phyloP scores from a whole-genome alignment of 2,113 vertebrate species.

The Rhagologus leucostigma region DNA sequence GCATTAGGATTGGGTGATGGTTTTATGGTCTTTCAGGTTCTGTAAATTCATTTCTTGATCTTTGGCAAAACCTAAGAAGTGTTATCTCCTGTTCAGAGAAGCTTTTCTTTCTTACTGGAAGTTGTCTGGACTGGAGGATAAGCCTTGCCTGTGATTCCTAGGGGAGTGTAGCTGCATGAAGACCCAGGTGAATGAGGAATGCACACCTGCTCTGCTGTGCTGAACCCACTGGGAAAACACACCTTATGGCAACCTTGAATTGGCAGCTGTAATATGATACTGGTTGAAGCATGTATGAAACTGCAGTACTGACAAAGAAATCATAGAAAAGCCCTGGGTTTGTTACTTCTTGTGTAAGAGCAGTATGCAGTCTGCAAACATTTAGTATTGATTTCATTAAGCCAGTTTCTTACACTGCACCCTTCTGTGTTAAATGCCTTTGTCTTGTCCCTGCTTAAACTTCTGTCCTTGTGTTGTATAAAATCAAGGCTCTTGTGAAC shows the following conservation, averaged over 20 bases:
- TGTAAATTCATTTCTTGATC: background rate
- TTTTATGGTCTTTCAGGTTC: background rate
- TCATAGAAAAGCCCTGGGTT: rapidly evolving
- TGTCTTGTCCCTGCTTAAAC: background rate
- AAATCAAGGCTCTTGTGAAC: background rate
- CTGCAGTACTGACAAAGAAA: background rate
- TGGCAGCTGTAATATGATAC: background rate
- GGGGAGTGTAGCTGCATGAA: background rate
- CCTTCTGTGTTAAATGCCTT: background rate
- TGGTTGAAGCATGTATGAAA: background rate
- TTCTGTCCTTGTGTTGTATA: background rate
- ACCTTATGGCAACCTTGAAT: background rate
- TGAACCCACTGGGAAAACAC: background rate
- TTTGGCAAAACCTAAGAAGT: background rate
- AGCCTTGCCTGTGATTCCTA: background rate
- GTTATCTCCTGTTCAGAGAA: background rate
- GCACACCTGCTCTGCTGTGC: background rate
- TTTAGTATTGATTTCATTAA: background rate
- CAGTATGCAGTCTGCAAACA: background rate
- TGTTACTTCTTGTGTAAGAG: background rate
- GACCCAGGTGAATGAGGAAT: background rate
- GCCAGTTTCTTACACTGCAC: background rate
- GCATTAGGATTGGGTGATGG: background rate
- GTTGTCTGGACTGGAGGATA: background rate
- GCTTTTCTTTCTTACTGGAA: background rate